These are phyloP conservation scores for Poeciliopsis turneri DNA, from an alignment of 2,797 vertebrate genomes.

Conservation along the genomic window DNA sequence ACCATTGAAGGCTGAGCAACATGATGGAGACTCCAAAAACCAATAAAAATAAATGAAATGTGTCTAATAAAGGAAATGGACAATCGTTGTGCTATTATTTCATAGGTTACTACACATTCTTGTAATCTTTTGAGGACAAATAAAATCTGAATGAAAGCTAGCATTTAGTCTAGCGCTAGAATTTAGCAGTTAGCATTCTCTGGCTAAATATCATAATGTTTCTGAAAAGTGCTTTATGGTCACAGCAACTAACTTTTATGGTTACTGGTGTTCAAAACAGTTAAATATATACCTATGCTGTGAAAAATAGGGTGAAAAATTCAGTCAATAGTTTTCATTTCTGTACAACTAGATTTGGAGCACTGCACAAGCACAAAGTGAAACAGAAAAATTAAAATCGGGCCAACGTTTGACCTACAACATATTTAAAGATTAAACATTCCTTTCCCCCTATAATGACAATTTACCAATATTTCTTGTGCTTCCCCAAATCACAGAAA, in stretches of 20 bases:
- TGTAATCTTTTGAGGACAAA: no score
- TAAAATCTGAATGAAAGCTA: no score
- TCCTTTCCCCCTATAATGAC: neutral
- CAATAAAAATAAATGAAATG: constrained; percentile 58
- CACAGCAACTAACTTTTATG: no score
- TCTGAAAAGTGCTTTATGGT: no score
- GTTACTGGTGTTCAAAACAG: no score
- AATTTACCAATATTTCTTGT: neutral
- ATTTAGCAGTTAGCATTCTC: no score
- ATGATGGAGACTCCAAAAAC: constrained; percentile 37
- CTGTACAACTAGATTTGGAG: neutral
- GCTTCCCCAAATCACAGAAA: neutral
- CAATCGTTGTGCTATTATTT: constrained; percentile 18
- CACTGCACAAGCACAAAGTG: neutral
- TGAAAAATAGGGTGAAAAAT: neutral
- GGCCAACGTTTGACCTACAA: neutral
- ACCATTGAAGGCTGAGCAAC: constrained; percentile 56
- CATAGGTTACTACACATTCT: constrained; percentile 4
- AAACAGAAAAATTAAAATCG: neutral
- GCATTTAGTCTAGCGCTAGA: no score
- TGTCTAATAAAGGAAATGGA: constrained; percentile 48
- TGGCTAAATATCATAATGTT: no score
- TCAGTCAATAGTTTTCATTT: neutral
- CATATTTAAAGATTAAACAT: neutral
- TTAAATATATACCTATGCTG: neutral